Evolutionary conservation across 2,888 invertebrate species (phyloP).

Genomic region (Iphiclides podalirius): DNA sequence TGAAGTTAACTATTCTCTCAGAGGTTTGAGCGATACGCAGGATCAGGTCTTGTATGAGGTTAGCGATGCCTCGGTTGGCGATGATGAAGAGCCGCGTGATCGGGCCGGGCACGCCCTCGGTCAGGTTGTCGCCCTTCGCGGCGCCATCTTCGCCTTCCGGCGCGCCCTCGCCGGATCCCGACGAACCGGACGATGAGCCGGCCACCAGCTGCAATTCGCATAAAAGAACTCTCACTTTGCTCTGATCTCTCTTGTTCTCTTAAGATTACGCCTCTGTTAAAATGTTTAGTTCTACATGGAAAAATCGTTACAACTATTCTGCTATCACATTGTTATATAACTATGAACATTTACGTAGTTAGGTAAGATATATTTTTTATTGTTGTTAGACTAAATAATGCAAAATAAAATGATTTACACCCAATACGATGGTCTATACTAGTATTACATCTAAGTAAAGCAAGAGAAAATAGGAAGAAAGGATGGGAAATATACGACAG

Average conservation of each 20-base stretch:
- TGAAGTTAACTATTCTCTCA: constrained; percentile 95
- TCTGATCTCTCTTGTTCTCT: too few relatives aligned
- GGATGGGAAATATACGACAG: background rate
- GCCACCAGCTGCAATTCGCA: constrained; percentile 86
- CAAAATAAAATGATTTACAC: too few relatives aligned
- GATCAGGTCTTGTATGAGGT: constrained; percentile 92
- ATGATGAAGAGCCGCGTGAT: constrained; percentile 92
- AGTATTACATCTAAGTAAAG: background rate
- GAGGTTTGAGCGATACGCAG: constrained; percentile 94
- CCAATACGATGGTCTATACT: too few relatives aligned
- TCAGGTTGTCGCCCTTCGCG: constrained; percentile 83
- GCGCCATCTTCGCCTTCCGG: constrained; percentile 76
- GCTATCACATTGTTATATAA: background rate
- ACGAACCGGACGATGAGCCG: constrained; percentile 82
- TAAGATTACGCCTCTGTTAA: background rate
- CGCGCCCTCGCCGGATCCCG: constrained; percentile 55
- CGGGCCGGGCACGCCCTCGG: constrained; percentile 92
- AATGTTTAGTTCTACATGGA: too few relatives aligned
- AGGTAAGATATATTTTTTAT: too few relatives aligned
- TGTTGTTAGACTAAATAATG: too few relatives aligned
- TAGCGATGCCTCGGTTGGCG: constrained; percentile 92
- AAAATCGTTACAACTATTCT: too few relatives aligned
- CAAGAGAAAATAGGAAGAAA: background rate
- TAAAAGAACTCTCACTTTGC: too few relatives aligned
- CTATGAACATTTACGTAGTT: too few relatives aligned